Conservation (phyloP, 2,113 vertebrate genomes). For the Condylura cristata region DNA sequence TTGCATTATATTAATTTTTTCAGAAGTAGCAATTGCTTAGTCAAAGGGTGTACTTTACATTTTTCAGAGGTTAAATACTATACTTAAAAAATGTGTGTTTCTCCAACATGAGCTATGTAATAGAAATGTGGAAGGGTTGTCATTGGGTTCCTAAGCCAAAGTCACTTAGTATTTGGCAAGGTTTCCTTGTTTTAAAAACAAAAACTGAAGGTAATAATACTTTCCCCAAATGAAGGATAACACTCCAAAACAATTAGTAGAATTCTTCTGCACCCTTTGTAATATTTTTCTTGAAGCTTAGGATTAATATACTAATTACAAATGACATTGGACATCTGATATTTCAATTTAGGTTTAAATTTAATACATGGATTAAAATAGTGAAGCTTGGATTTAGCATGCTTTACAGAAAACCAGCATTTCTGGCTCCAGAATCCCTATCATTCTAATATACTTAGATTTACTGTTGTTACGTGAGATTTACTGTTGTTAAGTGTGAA, state of each 20-base stretch:
- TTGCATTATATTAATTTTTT: slow-evolving; percentile 38
- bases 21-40: neutral
- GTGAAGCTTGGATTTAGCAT: neutral
- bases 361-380: neutral
- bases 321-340: neutral
- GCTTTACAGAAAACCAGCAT: slow-evolving; percentile 22
- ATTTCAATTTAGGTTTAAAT: neutral
- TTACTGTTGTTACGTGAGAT: neutral
- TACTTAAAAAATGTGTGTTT: neutral
- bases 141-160: slow-evolving; percentile 4
- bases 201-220: neutral
- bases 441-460: neutral
- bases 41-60: neutral
- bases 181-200: neutral
- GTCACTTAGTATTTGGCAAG: neutral
- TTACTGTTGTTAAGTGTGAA: neutral
- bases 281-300: neutral
- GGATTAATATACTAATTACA: neutral
- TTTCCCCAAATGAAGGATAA: neutral
- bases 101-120: neutral
- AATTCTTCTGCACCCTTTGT: neutral
- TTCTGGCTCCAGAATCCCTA: neutral
- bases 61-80: slow-evolving; percentile 19
- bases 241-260: neutral
- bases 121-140: neutral